Evolutionary conservation across 2,797 vertebrate species (phyloP), one percentile per base, ranked within the genome.

Genomic region (Tapirus indicus): DNA sequence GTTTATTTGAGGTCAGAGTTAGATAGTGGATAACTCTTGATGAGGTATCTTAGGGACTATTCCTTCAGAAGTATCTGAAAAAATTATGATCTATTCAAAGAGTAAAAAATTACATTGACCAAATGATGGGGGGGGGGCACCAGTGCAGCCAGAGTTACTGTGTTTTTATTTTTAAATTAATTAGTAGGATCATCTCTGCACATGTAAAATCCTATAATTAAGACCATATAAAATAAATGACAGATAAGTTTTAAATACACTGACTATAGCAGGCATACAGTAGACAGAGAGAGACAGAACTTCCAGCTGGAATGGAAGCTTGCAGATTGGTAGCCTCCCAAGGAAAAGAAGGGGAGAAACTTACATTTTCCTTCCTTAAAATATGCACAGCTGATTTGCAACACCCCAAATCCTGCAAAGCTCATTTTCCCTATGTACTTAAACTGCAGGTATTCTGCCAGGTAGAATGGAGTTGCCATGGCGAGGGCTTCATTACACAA

Each of bases 341-440:
- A 16, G 10, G 7, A 74, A 94, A 85, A 90, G 21, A 82, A 68
- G 18, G 20, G 7, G 20, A 95, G 60, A 91, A 47, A 72, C 66
- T 80, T 64, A 85, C 4, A 84, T 94, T 91, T 96, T 93, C 58
- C 62, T 84, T 71, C 56, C 56, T 79, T 64, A 64, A 92, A 54
- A 47, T 7, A 95, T 60, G 11, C 21, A 74, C 8, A 95, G 41
- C 35, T 84, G 27, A 86, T 72, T 77, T 89, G n/a, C 87, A 96
- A 96, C 17, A 90, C 16, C 32, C 11, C 38, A 71, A 86, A 35
- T 90, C 6, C 62, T 20, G 35, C 60, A 60, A 75, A 86, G 25
- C 14, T 83, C 27, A 60, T 88, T 91, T 82, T 72, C 58, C 49
- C 20, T 74, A 10, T 47, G 78, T 84, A 71, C 60, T 68, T 54